Conservation (phyloP, 2,888 invertebrate species). For the Caenorhabditis auriculariae region DNA sequence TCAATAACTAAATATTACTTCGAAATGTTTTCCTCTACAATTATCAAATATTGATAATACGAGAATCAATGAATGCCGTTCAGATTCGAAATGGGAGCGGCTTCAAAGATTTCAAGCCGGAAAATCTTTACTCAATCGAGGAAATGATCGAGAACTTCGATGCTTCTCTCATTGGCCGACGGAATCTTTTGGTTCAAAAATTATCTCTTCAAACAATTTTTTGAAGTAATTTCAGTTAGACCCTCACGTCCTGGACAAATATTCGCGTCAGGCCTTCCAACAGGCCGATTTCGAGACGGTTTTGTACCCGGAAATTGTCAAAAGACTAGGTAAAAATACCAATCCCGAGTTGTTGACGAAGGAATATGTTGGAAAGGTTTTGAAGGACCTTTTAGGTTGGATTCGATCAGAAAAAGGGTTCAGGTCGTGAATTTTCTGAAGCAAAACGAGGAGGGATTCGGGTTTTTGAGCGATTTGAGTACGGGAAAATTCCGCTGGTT, state of each 20-base stretch:
- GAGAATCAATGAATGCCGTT: no score
- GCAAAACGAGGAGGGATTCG: constrained; percentile 43
- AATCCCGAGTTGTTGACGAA: constrained; percentile 3
- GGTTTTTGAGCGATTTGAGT: constrained; percentile 27
- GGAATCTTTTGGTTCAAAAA: constrained; percentile 46
- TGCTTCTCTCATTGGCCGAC: constrained; percentile 34
- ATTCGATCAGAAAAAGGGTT: constrained; percentile 8
- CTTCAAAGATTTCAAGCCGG: constrained; percentile 43
- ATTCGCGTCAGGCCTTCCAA: constrained; percentile 46
- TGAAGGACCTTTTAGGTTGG: not conserved
- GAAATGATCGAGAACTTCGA: constrained; percentile 55
- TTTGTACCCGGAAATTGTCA: constrained; percentile 20
- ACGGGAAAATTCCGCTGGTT: constrained; percentile 38
- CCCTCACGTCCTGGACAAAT: constrained; percentile 33
- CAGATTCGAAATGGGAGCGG: constrained; percentile 58
- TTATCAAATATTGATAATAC: no score
- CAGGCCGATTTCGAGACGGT: constrained; percentile 22
- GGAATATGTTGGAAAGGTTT: constrained; percentile 5
- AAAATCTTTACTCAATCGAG: constrained; percentile 47
- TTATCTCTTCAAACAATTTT: not conserved
- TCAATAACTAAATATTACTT: no score
- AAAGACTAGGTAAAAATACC: constrained; percentile 13
- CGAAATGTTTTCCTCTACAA: no score
- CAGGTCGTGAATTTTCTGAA: constrained; percentile 44
- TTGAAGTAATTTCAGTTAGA: constrained; percentile 43